Percentiles rank a stretch among this genome's conserved stretches.
phyloP scores from a whole-genome alignment of 2,888 invertebrate species.

The Synanthedon vespiformis region DNA sequence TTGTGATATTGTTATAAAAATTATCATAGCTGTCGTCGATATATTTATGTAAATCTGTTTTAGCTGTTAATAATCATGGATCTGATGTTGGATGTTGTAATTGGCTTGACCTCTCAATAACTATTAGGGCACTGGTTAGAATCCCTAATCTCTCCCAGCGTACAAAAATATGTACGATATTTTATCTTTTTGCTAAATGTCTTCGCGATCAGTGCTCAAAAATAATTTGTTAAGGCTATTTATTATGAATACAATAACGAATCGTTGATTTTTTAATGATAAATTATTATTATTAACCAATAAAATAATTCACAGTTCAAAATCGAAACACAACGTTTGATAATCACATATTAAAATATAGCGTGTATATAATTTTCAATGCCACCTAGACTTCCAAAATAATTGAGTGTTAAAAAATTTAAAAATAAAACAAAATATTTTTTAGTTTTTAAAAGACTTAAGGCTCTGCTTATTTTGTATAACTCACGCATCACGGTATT shows the following conservation, averaged over 20 bases:
- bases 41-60: constrained; percentile 39
- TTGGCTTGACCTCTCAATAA: constrained; percentile 5
- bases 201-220: constrained; percentile 56
- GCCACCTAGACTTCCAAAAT: constrained; percentile 18
- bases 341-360: constrained; percentile 34
- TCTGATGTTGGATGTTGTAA: constrained; percentile 36
- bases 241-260: constrained; percentile 23
- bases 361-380: constrained; percentile 47
- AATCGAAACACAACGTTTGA: constrained; percentile 47
- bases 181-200: constrained; percentile 3
- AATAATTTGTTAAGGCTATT: constrained; percentile 41
- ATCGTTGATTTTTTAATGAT: constrained; percentile 34
- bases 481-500: too few species aligned
- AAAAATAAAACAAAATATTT: neutral
- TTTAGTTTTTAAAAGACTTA: too few species aligned
- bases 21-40: constrained; percentile 45
- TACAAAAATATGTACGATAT: neutral
- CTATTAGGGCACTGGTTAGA: constrained; percentile 6
- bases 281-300: constrained; percentile 12
- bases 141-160: neutral
- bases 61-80: constrained; percentile 26
- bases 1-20: constrained; percentile 68
- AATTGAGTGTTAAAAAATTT: neutral
- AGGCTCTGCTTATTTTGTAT: too few species aligned
- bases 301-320: constrained; percentile 31